A percentile compares a stretch with the other conserved stretches of the same genome.
phyloP scores from a whole-genome alignment of 2,888 invertebrate genomes.

The Heliconius sara region DNA sequence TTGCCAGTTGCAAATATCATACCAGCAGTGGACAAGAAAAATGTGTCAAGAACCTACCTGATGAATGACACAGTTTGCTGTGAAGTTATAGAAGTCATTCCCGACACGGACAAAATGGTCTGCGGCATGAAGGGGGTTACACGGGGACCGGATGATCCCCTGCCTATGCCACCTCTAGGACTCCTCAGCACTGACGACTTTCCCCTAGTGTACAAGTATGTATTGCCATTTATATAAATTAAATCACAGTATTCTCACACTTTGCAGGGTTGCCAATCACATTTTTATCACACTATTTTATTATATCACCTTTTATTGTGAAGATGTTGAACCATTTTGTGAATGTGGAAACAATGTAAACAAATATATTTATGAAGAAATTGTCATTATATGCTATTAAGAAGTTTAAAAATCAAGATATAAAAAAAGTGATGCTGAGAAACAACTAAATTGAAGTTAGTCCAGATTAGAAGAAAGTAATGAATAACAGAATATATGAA shows the following conservation, averaged over 20 bases:
- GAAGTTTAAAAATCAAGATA: slow-evolving; percentile 11
- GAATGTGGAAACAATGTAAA: not conserved
- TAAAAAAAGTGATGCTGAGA: slow-evolving; percentile 2
- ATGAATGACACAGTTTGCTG: slow-evolving; percentile 94
- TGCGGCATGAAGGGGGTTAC: slow-evolving; percentile 93
- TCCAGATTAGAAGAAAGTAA: not conserved
- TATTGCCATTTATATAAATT: slow-evolving; percentile 53
- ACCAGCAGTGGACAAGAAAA: slow-evolving; percentile 91
- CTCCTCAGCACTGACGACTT: slow-evolving; percentile 92
- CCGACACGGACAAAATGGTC: slow-evolving; percentile 93
- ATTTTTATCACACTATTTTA: slow-evolving; percentile 60
- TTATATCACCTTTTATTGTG: slow-evolving; percentile 66
- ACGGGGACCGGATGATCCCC: slow-evolving; percentile 87
- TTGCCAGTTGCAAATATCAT: slow-evolving; percentile 88
- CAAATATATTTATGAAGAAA: not conserved
- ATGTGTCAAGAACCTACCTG: slow-evolving; percentile 89
- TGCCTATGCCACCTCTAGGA: slow-evolving; percentile 90
- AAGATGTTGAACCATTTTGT: slow-evolving; percentile 49
- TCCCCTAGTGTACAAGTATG: slow-evolving; percentile 93
- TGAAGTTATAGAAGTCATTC: slow-evolving; percentile 93
- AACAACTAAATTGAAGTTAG: not conserved
- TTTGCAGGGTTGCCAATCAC: slow-evolving; percentile 62
- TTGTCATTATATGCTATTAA: not conserved
- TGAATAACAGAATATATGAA: slow-evolving; percentile 30
- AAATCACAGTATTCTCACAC: slow-evolving; percentile 66